Evolutionary conservation across 2,888 invertebrate genomes (phyloP).

Genomic region (Deilephila porcellus): DNA sequence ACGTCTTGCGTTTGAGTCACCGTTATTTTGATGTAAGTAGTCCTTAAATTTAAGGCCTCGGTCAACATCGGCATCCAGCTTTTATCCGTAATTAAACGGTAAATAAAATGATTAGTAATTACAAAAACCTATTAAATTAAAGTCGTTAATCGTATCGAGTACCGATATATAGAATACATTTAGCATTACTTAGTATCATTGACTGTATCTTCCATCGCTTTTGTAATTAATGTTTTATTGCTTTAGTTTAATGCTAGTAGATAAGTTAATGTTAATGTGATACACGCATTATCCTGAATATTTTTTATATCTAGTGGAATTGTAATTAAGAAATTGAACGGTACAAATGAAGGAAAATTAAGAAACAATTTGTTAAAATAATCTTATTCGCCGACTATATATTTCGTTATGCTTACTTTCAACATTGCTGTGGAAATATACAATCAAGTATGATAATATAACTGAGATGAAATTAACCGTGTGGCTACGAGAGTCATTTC

Average conservation of each 20-base stretch:
- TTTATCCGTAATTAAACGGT: neutral
- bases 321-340: neutral
- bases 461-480: neutral
- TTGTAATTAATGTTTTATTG: slow-evolving; percentile 1
- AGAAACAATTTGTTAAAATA: too few species aligned
- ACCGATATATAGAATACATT: neutral
- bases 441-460: neutral
- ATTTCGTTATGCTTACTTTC: too few species aligned
- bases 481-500: neutral
- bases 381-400: too few species aligned
- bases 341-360: too few species aligned
- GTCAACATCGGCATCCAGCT: too few species aligned
- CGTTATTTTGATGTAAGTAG: too few species aligned
- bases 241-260: neutral
- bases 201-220: neutral
- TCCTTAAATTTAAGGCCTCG: too few species aligned
- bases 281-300: neutral
- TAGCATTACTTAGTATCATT: neutral
- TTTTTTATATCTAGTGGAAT: neutral
- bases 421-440: too few species aligned
- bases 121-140: neutral
- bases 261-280: neutral
- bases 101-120: neutral
- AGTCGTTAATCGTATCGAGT: neutral
- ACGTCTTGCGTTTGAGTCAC: neutral